phyloP scores from a whole-genome alignment of 2,113 vertebrate species.

The Litocranius walleri region DNA sequence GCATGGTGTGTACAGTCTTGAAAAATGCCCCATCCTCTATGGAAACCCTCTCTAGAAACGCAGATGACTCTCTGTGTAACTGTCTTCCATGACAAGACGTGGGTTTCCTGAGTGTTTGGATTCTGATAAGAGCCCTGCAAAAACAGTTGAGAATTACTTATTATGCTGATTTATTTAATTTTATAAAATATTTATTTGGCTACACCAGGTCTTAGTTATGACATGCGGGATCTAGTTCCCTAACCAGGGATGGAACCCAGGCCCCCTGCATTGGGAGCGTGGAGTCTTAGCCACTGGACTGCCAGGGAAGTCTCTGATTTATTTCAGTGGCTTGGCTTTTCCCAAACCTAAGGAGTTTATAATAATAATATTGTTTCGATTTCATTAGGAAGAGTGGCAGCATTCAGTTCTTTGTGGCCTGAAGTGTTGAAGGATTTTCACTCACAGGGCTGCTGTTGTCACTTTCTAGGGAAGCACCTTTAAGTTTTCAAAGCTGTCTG shows the following conservation, averaged over 20 bases:
- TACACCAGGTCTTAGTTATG: background rate
- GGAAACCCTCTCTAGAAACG: background rate
- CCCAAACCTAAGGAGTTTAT: background rate
- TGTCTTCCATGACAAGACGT: background rate
- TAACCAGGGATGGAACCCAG: background rate
- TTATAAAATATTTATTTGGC: background rate
- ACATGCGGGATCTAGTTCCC: background rate
- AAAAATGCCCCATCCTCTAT: background rate
- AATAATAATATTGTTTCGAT: background rate
- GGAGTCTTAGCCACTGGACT: background rate
- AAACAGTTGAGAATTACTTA: background rate
- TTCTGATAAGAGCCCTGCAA: slow-evolving; percentile 9
- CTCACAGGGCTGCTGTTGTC: background rate
- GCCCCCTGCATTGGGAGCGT: background rate
- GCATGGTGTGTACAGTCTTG: background rate
- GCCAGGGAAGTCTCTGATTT: background rate
- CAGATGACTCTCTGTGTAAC: background rate
- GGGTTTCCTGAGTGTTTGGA: background rate
- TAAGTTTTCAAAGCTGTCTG: background rate
- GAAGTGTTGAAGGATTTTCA: background rate
- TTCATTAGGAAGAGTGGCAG: background rate
- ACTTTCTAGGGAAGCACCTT: background rate
- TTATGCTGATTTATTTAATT: background rate
- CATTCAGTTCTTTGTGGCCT: background rate
- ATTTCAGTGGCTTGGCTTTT: background rate